phyloP scores from a whole-genome alignment of 2,888 invertebrate species.

The Stegophylla sp. region DNA sequence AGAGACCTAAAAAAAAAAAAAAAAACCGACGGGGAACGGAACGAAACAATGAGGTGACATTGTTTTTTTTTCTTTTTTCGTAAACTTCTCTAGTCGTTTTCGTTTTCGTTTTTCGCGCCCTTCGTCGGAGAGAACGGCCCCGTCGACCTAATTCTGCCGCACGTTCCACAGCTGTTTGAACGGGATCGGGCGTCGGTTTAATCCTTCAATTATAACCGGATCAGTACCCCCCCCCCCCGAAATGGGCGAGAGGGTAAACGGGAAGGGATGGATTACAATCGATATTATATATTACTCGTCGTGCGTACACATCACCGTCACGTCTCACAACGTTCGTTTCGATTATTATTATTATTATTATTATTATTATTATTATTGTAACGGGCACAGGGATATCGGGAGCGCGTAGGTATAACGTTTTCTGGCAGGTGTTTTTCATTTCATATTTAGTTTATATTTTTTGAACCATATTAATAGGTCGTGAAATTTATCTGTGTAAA shows the following conservation, averaged over 20 bases:
- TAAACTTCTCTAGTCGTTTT: neutral
- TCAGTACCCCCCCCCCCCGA: too few relatives aligned
- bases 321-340: too few relatives aligned
- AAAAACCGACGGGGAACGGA: neutral
- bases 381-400: too few relatives aligned
- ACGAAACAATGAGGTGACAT: neutral
- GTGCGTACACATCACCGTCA: neutral
- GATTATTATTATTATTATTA: neutral
- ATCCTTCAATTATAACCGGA: conserved; percentile 41
- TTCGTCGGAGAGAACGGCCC: neutral
- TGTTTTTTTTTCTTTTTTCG: too few relatives aligned
- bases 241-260: too few relatives aligned
- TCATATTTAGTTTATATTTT: too few relatives aligned
- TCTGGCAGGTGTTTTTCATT: too few relatives aligned
- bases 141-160: neutral
- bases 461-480: too few relatives aligned
- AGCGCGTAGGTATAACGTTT: too few relatives aligned
- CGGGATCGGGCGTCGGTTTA: neutral
- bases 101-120: neutral
- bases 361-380: neutral
- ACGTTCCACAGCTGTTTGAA: neutral
- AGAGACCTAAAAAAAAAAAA: neutral
- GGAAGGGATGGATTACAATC: conserved; percentile 1
- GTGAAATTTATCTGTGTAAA: too few relatives aligned
- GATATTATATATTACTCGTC: conserved; percentile 10